phyloP scores from a whole-genome alignment of 2,888 invertebrate species.

The Ecdyonurus torrentis region DNA sequence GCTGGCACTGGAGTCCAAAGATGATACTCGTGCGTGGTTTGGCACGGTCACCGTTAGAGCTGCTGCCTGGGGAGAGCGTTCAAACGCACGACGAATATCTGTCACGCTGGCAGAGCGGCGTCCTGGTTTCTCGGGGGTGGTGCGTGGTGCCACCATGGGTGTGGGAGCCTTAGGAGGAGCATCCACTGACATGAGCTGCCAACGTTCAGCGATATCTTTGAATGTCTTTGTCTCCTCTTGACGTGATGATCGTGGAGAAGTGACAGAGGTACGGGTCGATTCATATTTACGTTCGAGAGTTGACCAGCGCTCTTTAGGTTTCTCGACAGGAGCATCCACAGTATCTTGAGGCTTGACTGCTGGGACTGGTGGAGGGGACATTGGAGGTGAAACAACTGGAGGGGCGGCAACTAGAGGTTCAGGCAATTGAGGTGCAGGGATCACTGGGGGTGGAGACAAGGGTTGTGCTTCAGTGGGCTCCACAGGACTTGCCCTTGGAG shows the following conservation, averaged over 20 bases:
- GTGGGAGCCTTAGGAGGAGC: slow-evolving; percentile 10
- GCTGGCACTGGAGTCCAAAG: slow-evolving; percentile 34
- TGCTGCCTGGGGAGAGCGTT: slow-evolving; percentile 4
- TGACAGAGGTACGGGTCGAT: background rate
- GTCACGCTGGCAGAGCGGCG: slow-evolving; percentile 8
- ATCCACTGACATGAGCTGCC: slow-evolving; percentile 21
- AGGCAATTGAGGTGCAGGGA: no score
- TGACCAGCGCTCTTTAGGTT: background rate
- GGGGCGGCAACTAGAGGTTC: no score
- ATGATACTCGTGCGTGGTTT: slow-evolving; percentile 31
- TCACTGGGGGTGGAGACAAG: background rate
- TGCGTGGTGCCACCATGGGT: background rate
- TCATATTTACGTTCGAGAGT: background rate
- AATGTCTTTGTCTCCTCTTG: slow-evolving; percentile 18
- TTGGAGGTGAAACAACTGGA: background rate
- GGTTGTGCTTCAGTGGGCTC: background rate
- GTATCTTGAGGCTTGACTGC: no score
- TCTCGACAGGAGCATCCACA: slow-evolving; percentile 8
- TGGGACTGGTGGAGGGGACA: slow-evolving; percentile 9
- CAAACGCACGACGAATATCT: slow-evolving; percentile 1
- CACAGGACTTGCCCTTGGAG: background rate
- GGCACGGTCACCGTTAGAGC: slow-evolving; percentile 12
- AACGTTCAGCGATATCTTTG: slow-evolving; percentile 23
- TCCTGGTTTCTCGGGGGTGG: slow-evolving; percentile 8
- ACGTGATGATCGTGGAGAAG: slow-evolving; percentile 1